phyloP scores from a whole-genome alignment of 35 echinoderm and acorn worm species.

The Strongylocentrotus purpuratus region DNA sequence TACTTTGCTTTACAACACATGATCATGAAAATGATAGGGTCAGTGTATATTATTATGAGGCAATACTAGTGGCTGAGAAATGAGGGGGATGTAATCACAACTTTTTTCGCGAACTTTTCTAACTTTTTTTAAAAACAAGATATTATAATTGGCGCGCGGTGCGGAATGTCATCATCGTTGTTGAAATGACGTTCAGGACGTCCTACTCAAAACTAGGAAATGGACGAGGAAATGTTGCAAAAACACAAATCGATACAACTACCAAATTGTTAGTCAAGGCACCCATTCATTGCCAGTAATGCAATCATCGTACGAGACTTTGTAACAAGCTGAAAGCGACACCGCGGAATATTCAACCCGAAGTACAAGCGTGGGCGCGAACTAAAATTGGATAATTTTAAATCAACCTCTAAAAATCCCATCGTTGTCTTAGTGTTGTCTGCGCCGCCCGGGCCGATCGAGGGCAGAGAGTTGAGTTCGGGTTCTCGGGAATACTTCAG shows the following conservation, averaged over 20 bases:
- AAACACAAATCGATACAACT: background rate
- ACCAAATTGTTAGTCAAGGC: constrained; percentile 1
- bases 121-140: background rate
- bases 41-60: background rate
- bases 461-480: background rate
- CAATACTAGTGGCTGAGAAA: background rate
- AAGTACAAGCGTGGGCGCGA: background rate
- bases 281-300: background rate
- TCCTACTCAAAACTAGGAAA: background rate
- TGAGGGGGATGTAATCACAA: background rate
- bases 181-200: background rate
- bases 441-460: background rate
- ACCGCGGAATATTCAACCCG: background rate
- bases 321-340: background rate
- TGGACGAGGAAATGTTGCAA: background rate
- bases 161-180: background rate
- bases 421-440: background rate
- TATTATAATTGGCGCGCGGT: background rate
- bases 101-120: background rate
- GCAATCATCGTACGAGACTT: background rate
- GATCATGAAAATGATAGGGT: no score
- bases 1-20: no score
- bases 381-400: background rate
- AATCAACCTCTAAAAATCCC: background rate
- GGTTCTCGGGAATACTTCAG: background rate